Evolutionary conservation across 2,797 vertebrate species (phyloP).

Genomic region (Chelonia mydas): DNA sequence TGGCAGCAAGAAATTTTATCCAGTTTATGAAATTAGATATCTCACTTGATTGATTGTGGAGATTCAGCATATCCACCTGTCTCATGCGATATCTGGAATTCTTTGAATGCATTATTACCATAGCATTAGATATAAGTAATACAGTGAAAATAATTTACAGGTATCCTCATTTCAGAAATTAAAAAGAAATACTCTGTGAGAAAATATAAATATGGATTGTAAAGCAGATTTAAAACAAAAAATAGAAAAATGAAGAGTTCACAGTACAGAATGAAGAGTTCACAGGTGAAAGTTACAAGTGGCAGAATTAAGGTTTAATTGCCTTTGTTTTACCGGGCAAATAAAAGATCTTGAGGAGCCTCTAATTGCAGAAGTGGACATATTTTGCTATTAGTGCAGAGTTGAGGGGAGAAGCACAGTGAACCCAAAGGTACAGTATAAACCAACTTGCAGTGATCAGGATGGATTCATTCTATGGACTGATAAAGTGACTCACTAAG

Average conservation of each 20-base stretch:
- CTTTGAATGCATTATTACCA: not conserved
- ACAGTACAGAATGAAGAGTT: not conserved
- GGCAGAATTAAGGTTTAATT: not conserved
- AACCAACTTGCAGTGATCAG: not conserved
- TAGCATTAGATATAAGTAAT: not conserved
- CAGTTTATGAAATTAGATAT: not conserved
- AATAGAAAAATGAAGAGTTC: not conserved
- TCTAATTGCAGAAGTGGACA: not conserved
- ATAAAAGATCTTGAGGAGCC: not conserved
- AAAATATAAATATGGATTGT: not conserved
- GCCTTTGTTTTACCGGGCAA: not conserved
- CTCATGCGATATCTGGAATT: conserved; percentile 24
- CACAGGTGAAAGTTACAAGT: not conserved
- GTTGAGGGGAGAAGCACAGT: not conserved
- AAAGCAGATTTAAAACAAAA: not conserved
- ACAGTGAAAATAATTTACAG: not conserved
- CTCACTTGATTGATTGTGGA: not conserved
- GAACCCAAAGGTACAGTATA: not conserved
- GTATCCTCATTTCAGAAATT: not conserved
- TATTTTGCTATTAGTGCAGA: not conserved
- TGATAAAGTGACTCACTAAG: not conserved
- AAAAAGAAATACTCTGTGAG: not conserved
- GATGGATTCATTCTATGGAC: not conserved
- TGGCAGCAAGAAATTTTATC: conserved; percentile 15
- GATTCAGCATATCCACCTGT: not conserved